phyloP scores from a whole-genome alignment of 2,797 vertebrate genomes.

The Leptatherina wallacei region DNA sequence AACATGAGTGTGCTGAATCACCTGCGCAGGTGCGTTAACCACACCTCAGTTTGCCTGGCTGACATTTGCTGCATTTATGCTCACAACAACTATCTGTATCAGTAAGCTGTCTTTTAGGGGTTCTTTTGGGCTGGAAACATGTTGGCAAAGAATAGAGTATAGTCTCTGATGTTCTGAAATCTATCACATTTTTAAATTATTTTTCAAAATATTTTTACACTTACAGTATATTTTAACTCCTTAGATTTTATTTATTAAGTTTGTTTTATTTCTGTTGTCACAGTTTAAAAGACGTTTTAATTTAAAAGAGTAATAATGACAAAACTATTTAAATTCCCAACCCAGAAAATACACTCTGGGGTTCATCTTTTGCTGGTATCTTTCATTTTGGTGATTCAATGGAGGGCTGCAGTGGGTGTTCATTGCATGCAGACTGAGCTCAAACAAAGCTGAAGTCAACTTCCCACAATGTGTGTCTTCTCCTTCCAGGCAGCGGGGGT shows the following conservation, averaged over 20 bases:
- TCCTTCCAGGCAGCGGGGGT: conserved; percentile 82
- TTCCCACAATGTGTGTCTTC: neutral
- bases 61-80: neutral
- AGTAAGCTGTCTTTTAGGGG: neutral
- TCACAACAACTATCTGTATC: neutral
- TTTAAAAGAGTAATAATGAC: neutral
- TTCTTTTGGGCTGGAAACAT: neutral
- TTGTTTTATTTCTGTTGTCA: neutral
- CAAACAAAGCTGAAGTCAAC: neutral
- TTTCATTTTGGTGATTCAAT: neutral
- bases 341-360: conserved; percentile 1
- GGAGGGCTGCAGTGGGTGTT: neutral
- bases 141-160: too few species aligned
- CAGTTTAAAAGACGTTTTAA: neutral
- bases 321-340: neutral
- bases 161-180: too few species aligned
- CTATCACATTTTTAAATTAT: too few species aligned
- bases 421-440: neutral
- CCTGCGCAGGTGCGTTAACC: conserved; percentile 89
- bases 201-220: neutral
- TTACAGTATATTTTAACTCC: neutral
- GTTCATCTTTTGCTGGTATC: neutral
- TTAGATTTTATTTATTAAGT: neutral
- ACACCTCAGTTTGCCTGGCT: neutral
- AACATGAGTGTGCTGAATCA: conserved; percentile 98